Evolutionary conservation across 2,888 invertebrate genomes (phyloP).

Genomic region (Coelinius sp.): DNA sequence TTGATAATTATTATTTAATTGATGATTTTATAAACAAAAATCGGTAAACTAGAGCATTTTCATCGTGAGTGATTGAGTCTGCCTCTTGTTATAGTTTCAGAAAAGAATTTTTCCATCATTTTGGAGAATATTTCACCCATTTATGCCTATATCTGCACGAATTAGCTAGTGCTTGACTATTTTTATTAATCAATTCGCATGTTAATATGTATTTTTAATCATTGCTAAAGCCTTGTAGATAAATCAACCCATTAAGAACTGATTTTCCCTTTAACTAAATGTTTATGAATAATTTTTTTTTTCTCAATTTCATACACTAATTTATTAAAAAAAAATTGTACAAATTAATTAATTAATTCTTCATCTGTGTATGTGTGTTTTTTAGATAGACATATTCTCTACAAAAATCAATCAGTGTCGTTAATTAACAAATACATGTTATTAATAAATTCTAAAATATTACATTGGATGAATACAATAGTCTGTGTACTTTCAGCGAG

Average conservation of each 20-base stretch:
- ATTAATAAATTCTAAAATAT: not conserved
- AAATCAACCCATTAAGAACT: not conserved
- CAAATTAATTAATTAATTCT: no score
- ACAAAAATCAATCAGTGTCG: not conserved
- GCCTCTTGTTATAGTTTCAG: slow-evolving; percentile 55
- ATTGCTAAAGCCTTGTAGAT: not conserved
- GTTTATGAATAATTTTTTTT: no score
- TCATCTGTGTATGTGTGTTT: not conserved
- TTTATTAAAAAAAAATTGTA: not conserved
- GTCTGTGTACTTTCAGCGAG: slow-evolving; percentile 82
- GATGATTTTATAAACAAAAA: slow-evolving; percentile 50
- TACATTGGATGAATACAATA: not conserved
- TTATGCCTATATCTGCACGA: not conserved
- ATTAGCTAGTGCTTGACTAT: not conserved
- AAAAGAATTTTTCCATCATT: not conserved
- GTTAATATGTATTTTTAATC: not conserved
- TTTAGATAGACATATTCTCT: not conserved
- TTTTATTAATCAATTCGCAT: not conserved
- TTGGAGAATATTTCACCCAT: not conserved
- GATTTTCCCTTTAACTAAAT: not conserved
- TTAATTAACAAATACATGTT: not conserved
- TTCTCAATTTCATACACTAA: no score
- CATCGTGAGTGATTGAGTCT: slow-evolving; percentile 67
- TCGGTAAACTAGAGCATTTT: slow-evolving; percentile 56
- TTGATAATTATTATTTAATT: slow-evolving; percentile 69